Evolutionary conservation across 2,797 vertebrate genomes (phyloP).

Genomic region (Adelosebastes latens): DNA sequence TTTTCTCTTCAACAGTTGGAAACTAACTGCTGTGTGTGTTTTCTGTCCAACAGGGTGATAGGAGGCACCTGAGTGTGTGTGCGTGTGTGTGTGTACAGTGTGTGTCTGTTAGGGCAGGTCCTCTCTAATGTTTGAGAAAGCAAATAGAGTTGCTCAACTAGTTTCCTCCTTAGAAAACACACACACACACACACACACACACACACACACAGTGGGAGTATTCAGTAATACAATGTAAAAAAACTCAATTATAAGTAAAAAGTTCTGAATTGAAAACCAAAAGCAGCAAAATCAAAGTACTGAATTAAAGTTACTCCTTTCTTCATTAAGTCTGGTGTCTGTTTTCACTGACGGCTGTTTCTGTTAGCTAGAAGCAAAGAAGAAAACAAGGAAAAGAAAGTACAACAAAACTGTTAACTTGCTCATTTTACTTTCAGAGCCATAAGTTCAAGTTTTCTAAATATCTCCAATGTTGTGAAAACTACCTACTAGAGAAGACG

Average conservation of each 20-base stretch:
- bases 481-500: neutral
- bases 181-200: fast-evolving
- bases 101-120: constrained; percentile 59
- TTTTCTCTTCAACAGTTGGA: neutral
- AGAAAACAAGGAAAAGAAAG: neutral
- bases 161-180: constrained; percentile 64
- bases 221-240: neutral
- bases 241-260: neutral
- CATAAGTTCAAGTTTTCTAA: neutral
- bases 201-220: too few relatives aligned
- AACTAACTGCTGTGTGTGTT: constrained; percentile 10
- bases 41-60: neutral
- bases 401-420: neutral
- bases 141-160: constrained; percentile 76
- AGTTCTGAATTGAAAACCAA: neutral
- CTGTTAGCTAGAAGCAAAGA: neutral
- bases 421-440: neutral
- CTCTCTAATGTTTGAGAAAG: constrained; percentile 67
- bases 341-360: neutral
- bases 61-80: neutral
- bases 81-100: neutral
- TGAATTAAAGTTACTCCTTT: neutral
- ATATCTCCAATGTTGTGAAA: neutral
- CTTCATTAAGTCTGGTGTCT: neutral
- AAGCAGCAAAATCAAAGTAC: neutral